Conservation (phyloP, 1,140 invertebrate species). For the Zaprionus davidi region DNA sequence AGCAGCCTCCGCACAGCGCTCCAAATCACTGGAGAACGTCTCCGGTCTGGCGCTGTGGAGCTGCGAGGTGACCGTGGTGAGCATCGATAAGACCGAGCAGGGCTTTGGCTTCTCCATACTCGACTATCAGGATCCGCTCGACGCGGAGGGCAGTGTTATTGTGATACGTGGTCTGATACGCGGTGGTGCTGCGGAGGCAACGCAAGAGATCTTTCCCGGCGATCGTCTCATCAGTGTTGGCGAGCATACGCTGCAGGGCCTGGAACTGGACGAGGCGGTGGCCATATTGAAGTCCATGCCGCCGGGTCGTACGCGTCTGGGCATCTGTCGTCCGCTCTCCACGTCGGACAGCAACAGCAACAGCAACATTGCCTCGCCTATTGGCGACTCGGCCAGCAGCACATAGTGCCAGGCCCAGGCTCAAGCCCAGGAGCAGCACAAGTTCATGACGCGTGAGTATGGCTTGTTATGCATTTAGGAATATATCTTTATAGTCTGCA, state of each 20-base stretch:
- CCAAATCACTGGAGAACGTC: slow-evolving; percentile 95
- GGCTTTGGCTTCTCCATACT: slow-evolving; percentile 97
- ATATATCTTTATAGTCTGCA: too few species aligned
- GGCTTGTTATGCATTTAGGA: neutral
- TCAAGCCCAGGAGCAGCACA: neutral
- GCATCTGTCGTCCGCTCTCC: slow-evolving; percentile 92
- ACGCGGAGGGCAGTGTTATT: slow-evolving; percentile 95
- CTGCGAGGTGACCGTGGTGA: slow-evolving; percentile 93
- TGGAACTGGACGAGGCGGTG: slow-evolving; percentile 95
- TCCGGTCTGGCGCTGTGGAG: slow-evolving; percentile 97
- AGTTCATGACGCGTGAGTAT: slow-evolving; percentile 68
- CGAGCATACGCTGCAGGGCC: slow-evolving; percentile 93
- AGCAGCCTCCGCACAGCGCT: slow-evolving; percentile 84
- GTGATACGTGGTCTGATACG: slow-evolving; percentile 97
- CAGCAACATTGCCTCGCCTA: slow-evolving; percentile 84
- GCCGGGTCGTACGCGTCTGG: slow-evolving; percentile 92
- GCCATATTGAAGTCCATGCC: slow-evolving; percentile 94
- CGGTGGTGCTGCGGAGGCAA: slow-evolving; percentile 94
- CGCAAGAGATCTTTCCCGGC: slow-evolving; percentile 95
- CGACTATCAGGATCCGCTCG: slow-evolving; percentile 96
- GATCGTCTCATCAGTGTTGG: slow-evolving; percentile 96
- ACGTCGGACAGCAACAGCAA: slow-evolving; percentile 83
- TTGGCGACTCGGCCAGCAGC: slow-evolving; percentile 78
- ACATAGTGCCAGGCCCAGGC: slow-evolving; percentile 69
- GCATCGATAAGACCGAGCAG: slow-evolving; percentile 94